Evolutionary conservation across 1,140 invertebrate species (phyloP), one percentile per base, ranked within the genome.

Genomic region (Microplitis mediator): DNA sequence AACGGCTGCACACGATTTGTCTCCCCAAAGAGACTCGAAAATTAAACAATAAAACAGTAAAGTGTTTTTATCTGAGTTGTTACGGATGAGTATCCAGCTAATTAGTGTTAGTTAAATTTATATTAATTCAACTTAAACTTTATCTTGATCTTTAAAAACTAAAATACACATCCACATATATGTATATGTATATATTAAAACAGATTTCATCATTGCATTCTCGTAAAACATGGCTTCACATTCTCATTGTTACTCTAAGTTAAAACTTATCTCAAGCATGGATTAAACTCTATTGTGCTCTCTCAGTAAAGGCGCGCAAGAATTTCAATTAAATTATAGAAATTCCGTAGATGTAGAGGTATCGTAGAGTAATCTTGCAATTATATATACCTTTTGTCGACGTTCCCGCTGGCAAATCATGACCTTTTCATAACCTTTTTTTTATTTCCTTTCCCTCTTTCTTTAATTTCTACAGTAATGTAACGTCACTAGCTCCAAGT

Each of bases 251-350:
- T 50, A 32, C 31, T 50, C 13, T 50, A 63, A 54, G 23, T 52
- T 71, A 60, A 23, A 60, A 39, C 35, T 72, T 72, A 56, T 50
- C 70, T 65, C 54, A 50, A 36, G 54, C 62, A 65, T 72, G 32
- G 56, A 39, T 72, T 72, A 39, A 36, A 9, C 71, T 45, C 39
- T 62, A 72, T 72, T 72, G 64, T 72, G 61, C 36, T 14, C 39
- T 14, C 39, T 51, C 4, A 5, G 13, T 51, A 67, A 39, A 67
- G 31, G 39, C 11, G 54, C 54, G 9, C 71, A 67, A 45, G 64
- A 51, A 72, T 72, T 72, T 72, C 71, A 72, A 72, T 72, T 72
- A 72, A 72, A 72, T 72, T 72, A 72, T 72, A 72, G 70, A 72
- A 72, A 72, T 72, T 72, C 70, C 70, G 63, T 54, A 64, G 63